Base-by-base conservation (phyloP, 2,888 invertebrate genomes). In the Cartodere bifasciata region DNA sequence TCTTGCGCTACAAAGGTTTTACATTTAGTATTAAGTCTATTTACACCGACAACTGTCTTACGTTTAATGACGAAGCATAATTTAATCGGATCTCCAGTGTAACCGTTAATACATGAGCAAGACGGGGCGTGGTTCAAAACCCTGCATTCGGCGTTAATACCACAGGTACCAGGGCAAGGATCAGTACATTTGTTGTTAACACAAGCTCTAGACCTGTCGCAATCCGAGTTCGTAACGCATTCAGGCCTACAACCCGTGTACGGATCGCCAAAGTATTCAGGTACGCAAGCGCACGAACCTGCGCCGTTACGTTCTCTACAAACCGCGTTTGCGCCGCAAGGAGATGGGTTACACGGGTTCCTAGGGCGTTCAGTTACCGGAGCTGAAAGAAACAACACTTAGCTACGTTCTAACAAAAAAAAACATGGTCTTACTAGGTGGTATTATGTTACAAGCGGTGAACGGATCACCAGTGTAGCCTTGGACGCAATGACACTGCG, bases 401-500 rank as follows among this genome's bases (percentile, higher is more conserved):
- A 17, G 23, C 13, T 32, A 17, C 7, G 33, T 25, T 33, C 10
- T 26, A 16, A 14, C 32, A 28, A 30, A 31, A 13, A 14, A 33
- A 31, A 29, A 23, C 28, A 17, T 31, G 37, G 27, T 48, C 72
- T 73, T 73, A 75, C 74, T 64, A 60, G 59, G 58, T 53, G 64
- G 60, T 61, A 65, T 62, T 27, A 49, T 41, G 52, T 60, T 60
- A 56, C 74, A 74, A 40, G 70, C 67, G 23, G 63, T 63, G 49
- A 72, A 72, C 6, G 76, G 74, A 62, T 76, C 73, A 29, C 75
- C 75, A 17, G 66, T 68, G 46, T 75, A 83, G 39, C 79, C 82
- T 55, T 70, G 65, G 44, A 65, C 64, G 54, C 85, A 85, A 47
- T 72, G 74, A 52, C 86, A 87, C 37, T 76, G 64, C 35, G 85